Evolutionary conservation across 2,113 vertebrate species (phyloP), one percentile per base, ranked within the genome.

Genomic region (Tragelaphus buxtoni): DNA sequence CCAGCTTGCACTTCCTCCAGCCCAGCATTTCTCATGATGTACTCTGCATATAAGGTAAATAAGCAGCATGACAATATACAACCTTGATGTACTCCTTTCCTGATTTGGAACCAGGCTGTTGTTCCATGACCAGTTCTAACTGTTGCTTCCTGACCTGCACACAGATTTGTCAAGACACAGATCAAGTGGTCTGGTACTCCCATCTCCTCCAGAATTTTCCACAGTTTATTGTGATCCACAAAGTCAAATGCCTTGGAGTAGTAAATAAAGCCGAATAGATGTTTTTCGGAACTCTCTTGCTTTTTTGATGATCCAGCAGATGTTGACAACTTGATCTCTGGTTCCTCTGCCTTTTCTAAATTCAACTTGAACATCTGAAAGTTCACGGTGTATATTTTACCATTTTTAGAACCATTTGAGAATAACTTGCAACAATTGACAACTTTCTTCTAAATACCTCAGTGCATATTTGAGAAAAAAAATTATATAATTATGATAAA

Each of bases 61-160:
- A 65, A 65, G 63, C 17, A 20, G 32, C 1, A 4, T 65, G 32
- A 65, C 17, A 65, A n/a, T 65, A 20, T 35, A 20, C 17, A 65
- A 8, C 63, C 32, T 65, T 65, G 63, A 35, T 1, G 1, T 35
- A 65, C 8, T 35, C 63, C 17, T 20, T 65, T 65, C 4, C 17
- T 0, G 0, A 35, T 69, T 35, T 69, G 17, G 63, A 69, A 20
- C 4, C 17, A 20, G 17, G 10, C 9, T 35, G 17, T n/a, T 65
- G 1, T 69, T 69, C 17, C 9, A 69, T 2, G 2, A 35, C 63
- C n/a, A 69, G 17, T 35, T 69, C n/a, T 35, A 69, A 35, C n/a
- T 69, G n/a, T 20, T 35, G n/a, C 17, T 69, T 69, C 17, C n/a
- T 69, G 63, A 69, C 17, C n/a, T 35, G n/a, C 63, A 69, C 18